Percentiles rank a stretch among this genome's conserved stretches.
Conservation (phyloP, 2,888 invertebrate species). For the Drosophila suboccidentalis region DNA sequence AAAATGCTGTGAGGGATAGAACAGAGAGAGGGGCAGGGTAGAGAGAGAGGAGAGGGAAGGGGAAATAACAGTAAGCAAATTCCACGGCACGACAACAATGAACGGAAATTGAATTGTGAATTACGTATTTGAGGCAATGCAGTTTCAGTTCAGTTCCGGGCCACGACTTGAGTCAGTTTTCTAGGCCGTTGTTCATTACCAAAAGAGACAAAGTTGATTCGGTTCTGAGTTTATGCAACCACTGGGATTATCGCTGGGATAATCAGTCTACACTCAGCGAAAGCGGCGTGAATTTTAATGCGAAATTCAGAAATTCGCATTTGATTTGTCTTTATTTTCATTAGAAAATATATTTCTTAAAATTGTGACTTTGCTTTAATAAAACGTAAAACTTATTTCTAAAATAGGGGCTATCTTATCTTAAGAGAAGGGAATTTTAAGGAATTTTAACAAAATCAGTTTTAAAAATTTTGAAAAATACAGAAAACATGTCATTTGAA, state of each 20-base stretch:
- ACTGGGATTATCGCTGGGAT: background rate
- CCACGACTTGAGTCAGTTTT: constrained; percentile 63
- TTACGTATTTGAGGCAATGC: constrained; percentile 68
- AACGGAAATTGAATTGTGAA: constrained; percentile 80
- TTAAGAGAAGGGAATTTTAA: no score
- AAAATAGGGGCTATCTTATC: no score
- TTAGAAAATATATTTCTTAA: background rate
- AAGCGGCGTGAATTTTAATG: background rate
- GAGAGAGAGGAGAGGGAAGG: background rate
- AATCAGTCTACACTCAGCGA: constrained; percentile 1
- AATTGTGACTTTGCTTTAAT: background rate
- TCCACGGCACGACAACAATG: constrained; percentile 59
- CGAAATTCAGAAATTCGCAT: background rate
- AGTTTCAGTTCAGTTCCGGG: constrained; percentile 67
- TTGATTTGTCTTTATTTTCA: background rate
- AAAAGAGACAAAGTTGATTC: constrained; percentile 58
- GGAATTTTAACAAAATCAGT: no score
- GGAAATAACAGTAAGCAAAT: constrained; percentile 62
- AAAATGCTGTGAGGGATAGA: background rate
- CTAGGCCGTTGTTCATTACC: constrained; percentile 62
- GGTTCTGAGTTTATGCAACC: constrained; percentile 1
- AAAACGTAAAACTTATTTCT: no score
- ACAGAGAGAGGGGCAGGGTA: background rate
- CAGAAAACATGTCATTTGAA: no score
- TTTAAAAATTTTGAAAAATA: no score